phyloP scores from a whole-genome alignment of 2,113 vertebrate species.

The Pyxicephalus adspersus region DNA sequence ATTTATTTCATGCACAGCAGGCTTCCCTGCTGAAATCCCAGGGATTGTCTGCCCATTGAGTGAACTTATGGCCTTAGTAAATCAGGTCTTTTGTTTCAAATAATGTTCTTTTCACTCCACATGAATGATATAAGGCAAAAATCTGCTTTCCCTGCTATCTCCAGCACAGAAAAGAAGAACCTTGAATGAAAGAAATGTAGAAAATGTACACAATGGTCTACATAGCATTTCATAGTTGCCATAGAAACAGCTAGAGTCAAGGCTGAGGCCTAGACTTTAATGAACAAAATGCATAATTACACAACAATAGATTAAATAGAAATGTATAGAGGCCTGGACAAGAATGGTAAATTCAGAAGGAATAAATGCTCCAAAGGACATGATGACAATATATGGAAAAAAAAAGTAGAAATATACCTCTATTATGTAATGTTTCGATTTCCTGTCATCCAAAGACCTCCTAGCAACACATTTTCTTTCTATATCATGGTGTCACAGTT shows the following conservation, averaged over 20 bases:
- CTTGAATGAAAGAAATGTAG: conserved; percentile 18
- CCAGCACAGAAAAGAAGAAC: conserved; percentile 4
- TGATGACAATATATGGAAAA: not conserved
- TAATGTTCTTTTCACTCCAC: not conserved
- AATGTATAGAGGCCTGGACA: not conserved
- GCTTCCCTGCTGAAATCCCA: not conserved
- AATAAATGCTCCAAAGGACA: not conserved
- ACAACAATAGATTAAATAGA: conserved; percentile 7
- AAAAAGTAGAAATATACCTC: not conserved
- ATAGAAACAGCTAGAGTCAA: conserved; percentile 35
- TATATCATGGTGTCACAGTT: not conserved
- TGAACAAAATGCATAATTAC: conserved; percentile 40
- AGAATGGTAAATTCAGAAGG: not conserved
- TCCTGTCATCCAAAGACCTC: not conserved
- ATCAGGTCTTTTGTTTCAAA: not conserved
- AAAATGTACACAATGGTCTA: conserved; percentile 14
- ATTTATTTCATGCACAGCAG: not conserved
- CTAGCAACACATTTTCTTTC: not conserved
- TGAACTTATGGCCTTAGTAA: not conserved
- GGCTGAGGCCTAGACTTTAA: conserved; percentile 39
- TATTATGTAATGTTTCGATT: not conserved
- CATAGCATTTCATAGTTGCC: conserved; percentile 39
- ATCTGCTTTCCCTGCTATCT: not conserved
- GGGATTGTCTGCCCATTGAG: not conserved
- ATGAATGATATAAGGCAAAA: not conserved